Evolutionary conservation across 1,140 invertebrate genomes (phyloP).

Genomic region (Meloidogyne chitwoodi): DNA sequence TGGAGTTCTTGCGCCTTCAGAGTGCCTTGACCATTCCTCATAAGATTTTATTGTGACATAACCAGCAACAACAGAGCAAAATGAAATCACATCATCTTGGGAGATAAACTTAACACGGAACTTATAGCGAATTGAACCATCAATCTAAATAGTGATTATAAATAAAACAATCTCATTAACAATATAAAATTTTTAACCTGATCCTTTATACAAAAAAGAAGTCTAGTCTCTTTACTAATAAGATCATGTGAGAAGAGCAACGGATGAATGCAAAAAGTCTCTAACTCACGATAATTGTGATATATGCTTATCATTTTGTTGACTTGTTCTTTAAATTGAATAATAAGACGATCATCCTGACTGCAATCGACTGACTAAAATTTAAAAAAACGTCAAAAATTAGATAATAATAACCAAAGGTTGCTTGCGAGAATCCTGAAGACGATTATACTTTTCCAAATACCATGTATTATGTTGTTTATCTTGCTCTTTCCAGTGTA

Average conservation of each 20-base stretch:
- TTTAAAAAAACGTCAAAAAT: background rate
- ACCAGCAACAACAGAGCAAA: constrained; percentile 4
- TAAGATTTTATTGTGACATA: constrained; percentile 12
- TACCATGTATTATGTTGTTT: background rate
- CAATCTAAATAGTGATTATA: background rate
- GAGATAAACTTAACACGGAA: constrained; percentile 3
- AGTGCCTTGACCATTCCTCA: constrained; percentile 7
- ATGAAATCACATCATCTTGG: background rate
- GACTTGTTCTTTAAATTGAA: constrained; percentile 7
- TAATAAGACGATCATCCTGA: constrained; percentile 8
- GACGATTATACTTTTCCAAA: constrained; percentile 15
- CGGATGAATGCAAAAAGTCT: constrained; percentile 10
- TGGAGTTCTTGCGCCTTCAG: background rate
- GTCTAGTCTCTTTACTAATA: background rate
- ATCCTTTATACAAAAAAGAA: constrained; percentile 10
- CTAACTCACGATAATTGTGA: constrained; percentile 1
- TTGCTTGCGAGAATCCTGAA: constrained; percentile 3
- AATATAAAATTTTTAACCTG: constrained; percentile 1
- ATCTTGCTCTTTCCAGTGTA: background rate
- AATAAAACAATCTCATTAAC: background rate
- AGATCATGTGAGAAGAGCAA: constrained; percentile 9
- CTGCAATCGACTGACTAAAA: background rate
- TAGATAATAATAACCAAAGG: background rate
- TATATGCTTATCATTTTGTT: constrained; percentile 11
- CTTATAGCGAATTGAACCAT: constrained; percentile 1